phyloP scores from a whole-genome alignment of 2,113 vertebrate species.

The Cyprinodon variegatus region DNA sequence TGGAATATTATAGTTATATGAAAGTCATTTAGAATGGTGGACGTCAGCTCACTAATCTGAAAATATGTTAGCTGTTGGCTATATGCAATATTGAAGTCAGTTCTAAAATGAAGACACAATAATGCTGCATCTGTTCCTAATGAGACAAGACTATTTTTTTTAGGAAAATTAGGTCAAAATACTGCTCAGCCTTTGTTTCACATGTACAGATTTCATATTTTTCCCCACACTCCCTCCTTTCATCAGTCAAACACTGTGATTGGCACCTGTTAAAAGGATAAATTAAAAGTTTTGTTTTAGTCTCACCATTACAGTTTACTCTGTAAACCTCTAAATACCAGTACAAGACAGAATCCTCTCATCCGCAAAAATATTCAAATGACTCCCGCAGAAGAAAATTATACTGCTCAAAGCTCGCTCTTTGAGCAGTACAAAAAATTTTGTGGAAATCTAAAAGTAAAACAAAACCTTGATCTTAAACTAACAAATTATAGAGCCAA shows the following conservation, averaged over 20 bases:
- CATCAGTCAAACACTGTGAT: slow-evolving; percentile 20
- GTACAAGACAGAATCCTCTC: too few species aligned
- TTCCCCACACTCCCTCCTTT: slow-evolving; percentile 31
- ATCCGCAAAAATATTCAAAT: too few species aligned
- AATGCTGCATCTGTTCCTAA: neutral
- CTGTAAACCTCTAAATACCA: too few species aligned
- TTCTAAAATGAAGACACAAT: neutral
- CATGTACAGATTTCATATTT: slow-evolving; percentile 23
- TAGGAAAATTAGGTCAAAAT: slow-evolving; percentile 22
- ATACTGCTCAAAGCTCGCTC: too few species aligned
- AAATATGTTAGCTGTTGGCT: neutral
- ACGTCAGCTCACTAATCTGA: neutral
- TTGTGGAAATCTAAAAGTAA: too few species aligned
- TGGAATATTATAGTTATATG: too few species aligned
- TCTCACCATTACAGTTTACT: too few species aligned
- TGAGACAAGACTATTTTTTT: slow-evolving; percentile 20
- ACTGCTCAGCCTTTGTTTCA: neutral
- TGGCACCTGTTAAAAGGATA: slow-evolving; percentile 34
- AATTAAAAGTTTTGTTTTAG: slow-evolving; percentile 7
- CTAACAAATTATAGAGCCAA: too few species aligned
- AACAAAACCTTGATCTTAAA: too few species aligned
- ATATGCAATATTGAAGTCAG: neutral
- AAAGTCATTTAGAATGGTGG: neutral
- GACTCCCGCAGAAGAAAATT: too few species aligned
- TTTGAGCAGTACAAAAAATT: too few species aligned